Percentiles rank a stretch among this genome's conserved stretches.
Conservation (phyloP, 2,113 vertebrate genomes). For the Hemichromis elongatus region DNA sequence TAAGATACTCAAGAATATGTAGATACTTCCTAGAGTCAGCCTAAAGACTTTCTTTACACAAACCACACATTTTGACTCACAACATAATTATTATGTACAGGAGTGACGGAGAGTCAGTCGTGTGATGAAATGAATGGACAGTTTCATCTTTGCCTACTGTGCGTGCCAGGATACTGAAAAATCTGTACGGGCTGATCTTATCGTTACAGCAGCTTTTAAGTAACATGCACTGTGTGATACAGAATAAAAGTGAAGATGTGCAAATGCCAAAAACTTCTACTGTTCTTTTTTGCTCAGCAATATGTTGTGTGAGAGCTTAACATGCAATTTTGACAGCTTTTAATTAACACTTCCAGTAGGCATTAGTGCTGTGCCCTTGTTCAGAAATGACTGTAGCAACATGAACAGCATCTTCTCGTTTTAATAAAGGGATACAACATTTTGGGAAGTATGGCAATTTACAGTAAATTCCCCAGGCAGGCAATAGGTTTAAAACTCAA, state of each 20-base stretch:
- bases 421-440: neutral
- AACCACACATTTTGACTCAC: neutral
- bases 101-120: neutral
- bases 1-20: neutral
- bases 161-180: neutral
- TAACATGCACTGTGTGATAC: neutral
- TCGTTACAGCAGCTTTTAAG: neutral
- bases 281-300: neutral
- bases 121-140: neutral
- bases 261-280: neutral
- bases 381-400: neutral
- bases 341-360: neutral
- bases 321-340: neutral
- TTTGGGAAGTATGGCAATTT: neutral
- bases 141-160: neutral
- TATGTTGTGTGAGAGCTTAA: neutral
- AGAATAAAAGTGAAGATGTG: neutral
- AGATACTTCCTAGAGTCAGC: conserved; percentile 3
- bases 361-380: neutral
- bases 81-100: neutral
- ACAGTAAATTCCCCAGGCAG: neutral
- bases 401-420: neutral
- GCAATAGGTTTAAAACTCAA: neutral
- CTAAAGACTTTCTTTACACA: neutral
- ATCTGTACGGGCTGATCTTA: neutral